Evolutionary conservation across 1,140 invertebrate genomes (phyloP).

Genomic region (Bradysia coprophila): DNA sequence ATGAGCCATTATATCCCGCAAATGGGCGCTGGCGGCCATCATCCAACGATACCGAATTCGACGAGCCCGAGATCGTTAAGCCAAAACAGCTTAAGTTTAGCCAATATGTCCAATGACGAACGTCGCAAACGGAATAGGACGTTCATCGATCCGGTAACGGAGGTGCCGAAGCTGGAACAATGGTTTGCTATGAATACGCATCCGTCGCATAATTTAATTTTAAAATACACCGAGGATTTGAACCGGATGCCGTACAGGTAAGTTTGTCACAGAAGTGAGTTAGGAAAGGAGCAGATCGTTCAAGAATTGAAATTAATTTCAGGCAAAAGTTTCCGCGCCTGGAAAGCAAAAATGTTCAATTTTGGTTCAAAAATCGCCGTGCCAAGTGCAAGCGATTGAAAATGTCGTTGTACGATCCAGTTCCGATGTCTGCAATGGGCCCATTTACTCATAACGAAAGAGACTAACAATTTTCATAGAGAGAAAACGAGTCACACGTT

Average conservation of each 20-base stretch:
- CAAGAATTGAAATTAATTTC: not conserved
- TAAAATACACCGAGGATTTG: constrained; percentile 91
- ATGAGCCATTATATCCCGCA: constrained; percentile 72
- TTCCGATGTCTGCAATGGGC: constrained; percentile 27
- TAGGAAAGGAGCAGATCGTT: not conserved
- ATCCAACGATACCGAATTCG: constrained; percentile 22
- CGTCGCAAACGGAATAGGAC: constrained; percentile 85
- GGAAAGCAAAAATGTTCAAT: constrained; percentile 95
- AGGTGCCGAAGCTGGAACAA: constrained; percentile 88
- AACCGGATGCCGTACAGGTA: constrained; percentile 74
- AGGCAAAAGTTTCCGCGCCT: constrained; percentile 89
- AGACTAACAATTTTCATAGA: too few species aligned
- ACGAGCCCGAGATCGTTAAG: constrained; percentile 12
- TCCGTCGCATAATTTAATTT: constrained; percentile 88
- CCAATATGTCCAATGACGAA: constrained; percentile 52
- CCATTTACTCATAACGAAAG: constrained; percentile 3
- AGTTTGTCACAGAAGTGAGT: constrained; percentile 8
- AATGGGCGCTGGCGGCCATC: constrained; percentile 20
- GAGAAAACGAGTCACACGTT: too few species aligned
- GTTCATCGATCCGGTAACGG: constrained; percentile 97
- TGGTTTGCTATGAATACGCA: constrained; percentile 97
- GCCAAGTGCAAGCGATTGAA: constrained; percentile 91
- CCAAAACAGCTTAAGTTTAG: constrained; percentile 30
- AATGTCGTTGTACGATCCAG: constrained; percentile 61
- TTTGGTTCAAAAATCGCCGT: constrained; percentile 90